phyloP scores from a whole-genome alignment of 2,888 invertebrate genomes.

The Rugalucina vietnamica region DNA sequence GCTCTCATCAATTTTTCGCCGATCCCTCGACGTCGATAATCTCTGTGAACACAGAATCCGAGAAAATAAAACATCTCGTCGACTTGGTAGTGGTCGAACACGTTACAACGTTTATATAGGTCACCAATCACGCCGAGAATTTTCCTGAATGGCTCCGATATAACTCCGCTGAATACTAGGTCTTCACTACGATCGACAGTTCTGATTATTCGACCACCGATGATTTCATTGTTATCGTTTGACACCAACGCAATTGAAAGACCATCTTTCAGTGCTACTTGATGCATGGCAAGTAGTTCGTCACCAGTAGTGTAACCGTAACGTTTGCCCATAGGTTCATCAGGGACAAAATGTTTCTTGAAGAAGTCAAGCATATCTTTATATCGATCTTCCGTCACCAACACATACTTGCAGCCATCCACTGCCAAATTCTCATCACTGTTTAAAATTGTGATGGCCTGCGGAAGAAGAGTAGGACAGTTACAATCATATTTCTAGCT shows the following conservation, averaged over 20 bases:
- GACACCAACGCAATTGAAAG: neutral
- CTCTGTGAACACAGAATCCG: neutral
- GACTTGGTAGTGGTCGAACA: conserved; percentile 7
- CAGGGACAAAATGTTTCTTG: no score
- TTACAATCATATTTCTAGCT: no score
- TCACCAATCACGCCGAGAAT: neutral
- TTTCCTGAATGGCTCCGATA: neutral
- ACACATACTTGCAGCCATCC: no score
- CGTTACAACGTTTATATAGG: neutral
- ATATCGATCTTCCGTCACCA: no score
- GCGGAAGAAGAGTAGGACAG: no score
- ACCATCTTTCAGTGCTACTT: no score
- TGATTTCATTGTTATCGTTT: neutral
- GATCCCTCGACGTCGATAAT: conserved; percentile 7
- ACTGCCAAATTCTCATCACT: no score
- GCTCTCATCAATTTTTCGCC: conserved; percentile 4
- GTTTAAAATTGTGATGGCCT: no score
- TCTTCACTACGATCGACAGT: neutral
- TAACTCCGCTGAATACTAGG: neutral
- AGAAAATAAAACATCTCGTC: conserved; percentile 9
- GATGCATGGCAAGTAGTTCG: no score
- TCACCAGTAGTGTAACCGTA: no score
- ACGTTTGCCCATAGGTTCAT: no score
- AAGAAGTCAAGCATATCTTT: no score
- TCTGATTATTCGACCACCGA: conserved; percentile 1